Evolutionary conservation across 2,113 vertebrate genomes (phyloP), one percentile per base, ranked within the genome.

Genomic region (Calyptomena viridis): DNA sequence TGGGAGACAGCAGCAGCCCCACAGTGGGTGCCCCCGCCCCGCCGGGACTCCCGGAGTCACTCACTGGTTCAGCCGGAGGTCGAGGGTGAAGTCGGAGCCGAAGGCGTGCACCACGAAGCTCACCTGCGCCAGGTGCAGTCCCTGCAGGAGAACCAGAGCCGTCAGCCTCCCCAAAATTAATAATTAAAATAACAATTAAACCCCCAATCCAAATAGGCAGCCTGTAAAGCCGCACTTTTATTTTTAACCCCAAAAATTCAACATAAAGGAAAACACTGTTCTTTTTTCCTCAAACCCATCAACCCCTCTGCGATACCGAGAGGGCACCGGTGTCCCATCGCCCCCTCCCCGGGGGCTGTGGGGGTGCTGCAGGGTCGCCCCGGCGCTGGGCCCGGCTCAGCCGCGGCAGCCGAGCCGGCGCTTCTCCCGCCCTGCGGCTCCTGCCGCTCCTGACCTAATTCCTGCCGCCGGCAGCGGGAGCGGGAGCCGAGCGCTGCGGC

Each of bases 11-110:
- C 20, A 3, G 28, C 56, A 64, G 69, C 42, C 19, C 59, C 59
- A 12, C 1, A 7, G 14, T 2, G 5, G 21, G n/a, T 67, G 46
- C 19, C 44, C 44, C 37, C 7, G 12, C 31, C 76, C 73, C 3
- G 1, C 31, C 11, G 0, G 9, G 20, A 46, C 23, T 77, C 49
- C 42, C 3, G 1, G 44, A 5, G 59, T 55, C 80, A 98, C 99
- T 98, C 86, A 99, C 99, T 99, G 99, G 96, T 99, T 99, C 35
- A 99, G 91, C 91, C 97, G 98, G 93, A 99, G 98, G 94, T 99
- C 99, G 96, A 99, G 97, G 47, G 97, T 98, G 98, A 99, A 99
- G 94, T 97, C 97, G 3, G 79, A 98, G 95, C 98, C 98, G 58
- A 99, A 99, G 81, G 98, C 99, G 25, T 97, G 97, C 77, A 99